Evolutionary conservation across 2,888 invertebrate genomes (phyloP).

Genomic region (Melanchra persicariae): DNA sequence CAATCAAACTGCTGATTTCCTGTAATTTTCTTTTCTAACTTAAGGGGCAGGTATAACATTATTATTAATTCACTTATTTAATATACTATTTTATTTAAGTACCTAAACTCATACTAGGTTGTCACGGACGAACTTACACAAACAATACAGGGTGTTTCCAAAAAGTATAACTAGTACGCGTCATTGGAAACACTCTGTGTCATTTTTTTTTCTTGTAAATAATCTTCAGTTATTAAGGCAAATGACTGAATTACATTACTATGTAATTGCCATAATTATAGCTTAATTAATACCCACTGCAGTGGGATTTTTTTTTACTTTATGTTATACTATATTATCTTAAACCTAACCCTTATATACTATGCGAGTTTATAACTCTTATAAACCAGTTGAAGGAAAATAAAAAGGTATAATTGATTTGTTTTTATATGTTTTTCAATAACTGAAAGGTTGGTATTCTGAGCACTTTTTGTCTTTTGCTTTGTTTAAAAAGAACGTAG

Average conservation of each 20-base stretch:
- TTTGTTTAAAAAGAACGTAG: too few species aligned
- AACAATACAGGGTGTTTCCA: background rate
- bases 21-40: background rate
- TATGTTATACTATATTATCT: background rate
- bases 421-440: too few species aligned
- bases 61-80: background rate
- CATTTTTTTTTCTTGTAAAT: background rate
- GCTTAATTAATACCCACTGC: background rate
- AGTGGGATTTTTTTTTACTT: constrained; percentile 17
- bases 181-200: background rate
- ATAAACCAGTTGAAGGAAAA: background rate
- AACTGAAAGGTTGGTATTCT: too few species aligned
- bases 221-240: constrained; percentile 4
- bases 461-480: too few species aligned
- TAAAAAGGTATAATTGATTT: too few species aligned
- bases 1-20: background rate
- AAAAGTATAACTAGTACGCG: background rate
- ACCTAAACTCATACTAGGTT: too few species aligned
- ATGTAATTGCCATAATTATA: constrained; percentile 50
- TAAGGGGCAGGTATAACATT: background rate
- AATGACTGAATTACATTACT: constrained; percentile 29
- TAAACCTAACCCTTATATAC: background rate
- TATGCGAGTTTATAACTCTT: constrained; percentile 37
- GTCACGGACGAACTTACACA: background rate
- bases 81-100: background rate